Conservation (phyloP, 2,797 vertebrate species). For the Arnoldichthys spilopterus region DNA sequence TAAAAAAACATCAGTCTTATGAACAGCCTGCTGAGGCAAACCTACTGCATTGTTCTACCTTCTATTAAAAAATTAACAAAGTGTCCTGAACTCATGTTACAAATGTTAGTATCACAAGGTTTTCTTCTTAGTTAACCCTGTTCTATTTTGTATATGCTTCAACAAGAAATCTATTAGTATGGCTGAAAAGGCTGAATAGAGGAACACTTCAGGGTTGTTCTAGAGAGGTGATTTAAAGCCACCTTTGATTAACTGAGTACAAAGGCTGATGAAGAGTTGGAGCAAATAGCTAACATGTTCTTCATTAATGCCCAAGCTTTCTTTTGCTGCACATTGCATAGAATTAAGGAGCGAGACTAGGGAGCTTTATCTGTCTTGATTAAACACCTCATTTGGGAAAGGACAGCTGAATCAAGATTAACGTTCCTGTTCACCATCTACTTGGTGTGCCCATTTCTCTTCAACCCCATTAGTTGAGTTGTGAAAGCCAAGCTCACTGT, state of each 20-base stretch:
- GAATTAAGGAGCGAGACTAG: constrained; percentile 63
- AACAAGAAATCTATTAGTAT: background rate
- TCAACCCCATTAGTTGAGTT: constrained; percentile 64
- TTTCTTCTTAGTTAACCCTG: background rate
- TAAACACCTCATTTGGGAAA: constrained; percentile 73
- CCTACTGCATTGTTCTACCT: background rate
- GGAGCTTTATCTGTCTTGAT: constrained; percentile 73
- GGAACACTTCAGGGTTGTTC: background rate
- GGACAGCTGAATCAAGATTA: constrained; percentile 77
- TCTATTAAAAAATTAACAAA: background rate
- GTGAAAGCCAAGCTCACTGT: constrained; percentile 51
- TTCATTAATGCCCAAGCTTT: constrained; percentile 61
- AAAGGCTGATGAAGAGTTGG: constrained; percentile 23
- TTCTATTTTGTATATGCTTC: background rate
- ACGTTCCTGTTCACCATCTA: constrained; percentile 60
- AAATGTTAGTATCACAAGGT: background rate
- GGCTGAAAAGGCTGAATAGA: background rate
- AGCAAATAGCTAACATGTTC: constrained; percentile 41
- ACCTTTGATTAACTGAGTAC: constrained; percentile 33
- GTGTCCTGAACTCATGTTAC: background rate
- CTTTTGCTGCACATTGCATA: constrained; percentile 64
- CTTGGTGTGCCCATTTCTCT: constrained; percentile 57
- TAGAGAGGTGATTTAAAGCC: background rate
- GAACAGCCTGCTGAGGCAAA: background rate
- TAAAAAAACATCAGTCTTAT: background rate